Evolutionary conservation across 2,113 vertebrate species (phyloP).

Genomic region (Lepisosteus oculatus): DNA sequence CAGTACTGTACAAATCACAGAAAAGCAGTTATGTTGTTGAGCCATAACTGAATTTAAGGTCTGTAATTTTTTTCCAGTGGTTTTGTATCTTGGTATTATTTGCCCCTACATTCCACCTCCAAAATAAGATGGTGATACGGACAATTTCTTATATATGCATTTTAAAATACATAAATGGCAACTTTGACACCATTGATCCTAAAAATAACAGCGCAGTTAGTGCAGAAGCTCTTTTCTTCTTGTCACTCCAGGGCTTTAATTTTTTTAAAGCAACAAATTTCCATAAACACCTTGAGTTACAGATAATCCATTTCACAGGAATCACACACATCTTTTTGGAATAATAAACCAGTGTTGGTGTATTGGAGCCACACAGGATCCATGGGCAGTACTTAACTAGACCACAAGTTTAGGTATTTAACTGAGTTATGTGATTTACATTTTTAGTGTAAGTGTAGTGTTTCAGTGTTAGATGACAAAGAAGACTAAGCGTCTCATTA

Average conservation of each 20-base stretch:
- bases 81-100: conserved; percentile 24
- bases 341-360: conserved; percentile 10
- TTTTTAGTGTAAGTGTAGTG: neutral
- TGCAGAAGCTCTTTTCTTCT: conserved; percentile 6
- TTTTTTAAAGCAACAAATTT: conserved; percentile 9
- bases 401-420: conserved; percentile 11
- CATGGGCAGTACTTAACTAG: neutral
- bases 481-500: conserved; percentile 5
- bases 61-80: conserved; percentile 26
- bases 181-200: conserved; percentile 14
- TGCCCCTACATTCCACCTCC: conserved; percentile 2
- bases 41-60: conserved; percentile 17
- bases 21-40: neutral
- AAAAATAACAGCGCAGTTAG: conserved; percentile 25
- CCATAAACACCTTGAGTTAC: conserved; percentile 16
- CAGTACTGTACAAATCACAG: too few relatives aligned
- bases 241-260: conserved; percentile 10
- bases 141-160: conserved; percentile 32
- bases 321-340: conserved; percentile 9
- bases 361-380: conserved; percentile 6
- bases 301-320: conserved; percentile 6
- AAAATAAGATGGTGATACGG: conserved; percentile 18
- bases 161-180: conserved; percentile 19
- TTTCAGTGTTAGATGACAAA: neutral
- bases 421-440: conserved; percentile 6